Base-by-base conservation (phyloP, 2,888 invertebrate species). In the Stenotaenia linearis region DNA sequence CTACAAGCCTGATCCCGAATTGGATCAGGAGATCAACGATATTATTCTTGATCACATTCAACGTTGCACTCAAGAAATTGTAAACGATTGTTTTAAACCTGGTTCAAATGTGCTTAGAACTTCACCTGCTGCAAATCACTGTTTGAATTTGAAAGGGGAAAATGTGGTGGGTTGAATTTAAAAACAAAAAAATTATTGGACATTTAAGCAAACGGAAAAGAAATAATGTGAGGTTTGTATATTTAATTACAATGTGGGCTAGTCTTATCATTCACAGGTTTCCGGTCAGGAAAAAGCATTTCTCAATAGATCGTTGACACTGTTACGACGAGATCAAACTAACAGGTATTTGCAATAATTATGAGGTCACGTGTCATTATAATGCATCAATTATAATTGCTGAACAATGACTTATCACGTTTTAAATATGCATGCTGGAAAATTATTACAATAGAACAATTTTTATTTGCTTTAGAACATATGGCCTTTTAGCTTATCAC, bases 31-130 rank as follows among this genome's bases (percentile, higher is more conserved):
- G 25, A 35, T 75, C 30, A 75, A 75, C 35, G 75, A 75, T 75
- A 75, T 75, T 18, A 75, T 75, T 32, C 30, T 75, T 30, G 75
- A 75, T 32, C 75, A 75, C 18, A 75, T 75, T 75, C 75, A 75
- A 35, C 75, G 35, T 18, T 75, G 75, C 28, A 30, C 35, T 25
- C 75, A 75, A 56, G 56, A 56, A 1, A 56, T 56, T 21, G 56
- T 56, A 56, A 56, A 56, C 23, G 56, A 56, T 56, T 56, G 56
- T 21, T 56, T 56, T 56, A 56, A 56, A 56, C 56, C 56, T 4
- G 21, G 56, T 56, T 9, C 23, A 21, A 56, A 21, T 56, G 40
- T 40, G 40, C 40, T 40, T 40, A 40, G 40, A 40, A 56, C 56
- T 6, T 56, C 56, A 56, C 56, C 56, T 23, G 21, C 56, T 18